A percentile compares a stretch with the other conserved stretches of the same genome.
Conservation (phyloP, 2,888 invertebrate genomes). For the Cephalotes varians region DNA sequence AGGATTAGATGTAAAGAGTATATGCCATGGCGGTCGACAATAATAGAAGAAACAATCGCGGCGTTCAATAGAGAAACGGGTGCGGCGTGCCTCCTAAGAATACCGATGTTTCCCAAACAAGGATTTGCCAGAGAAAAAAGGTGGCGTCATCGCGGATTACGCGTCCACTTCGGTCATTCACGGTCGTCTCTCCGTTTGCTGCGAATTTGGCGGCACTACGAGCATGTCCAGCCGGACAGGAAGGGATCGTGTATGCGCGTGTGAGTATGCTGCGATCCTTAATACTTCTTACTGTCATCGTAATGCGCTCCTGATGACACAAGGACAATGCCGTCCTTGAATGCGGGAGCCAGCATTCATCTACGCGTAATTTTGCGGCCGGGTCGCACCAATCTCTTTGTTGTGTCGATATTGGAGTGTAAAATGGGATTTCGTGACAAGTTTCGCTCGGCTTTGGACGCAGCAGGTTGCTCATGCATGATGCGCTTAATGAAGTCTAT, state of each 20-base stretch:
- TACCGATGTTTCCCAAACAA: slow-evolving; percentile 74
- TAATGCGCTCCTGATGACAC: slow-evolving; percentile 76
- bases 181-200: slow-evolving; percentile 42
- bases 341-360: slow-evolving; percentile 62
- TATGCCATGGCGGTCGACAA: slow-evolving; percentile 80
- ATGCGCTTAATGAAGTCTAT: neutral
- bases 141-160: slow-evolving; percentile 49
- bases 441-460: neutral
- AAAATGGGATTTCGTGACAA: slow-evolving; percentile 78
- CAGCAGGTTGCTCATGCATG: slow-evolving; percentile 5
- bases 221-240: slow-evolving; percentile 62
- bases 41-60: slow-evolving; percentile 83
- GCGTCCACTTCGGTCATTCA: slow-evolving; percentile 44
- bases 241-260: slow-evolving; percentile 73
- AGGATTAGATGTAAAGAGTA: slow-evolving; percentile 83
- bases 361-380: slow-evolving; percentile 73
- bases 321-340: slow-evolving; percentile 63
- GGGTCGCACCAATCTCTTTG: slow-evolving; percentile 61
- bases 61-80: slow-evolving; percentile 62
- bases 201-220: slow-evolving; percentile 23
- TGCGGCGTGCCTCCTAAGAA: slow-evolving; percentile 68
- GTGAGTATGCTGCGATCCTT: slow-evolving; percentile 64
- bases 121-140: slow-evolving; percentile 56
- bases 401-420: slow-evolving; percentile 76
- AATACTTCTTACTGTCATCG: slow-evolving; percentile 81